Base-by-base conservation (phyloP, 2,113 vertebrate genomes). In the Naja naja region DNA sequence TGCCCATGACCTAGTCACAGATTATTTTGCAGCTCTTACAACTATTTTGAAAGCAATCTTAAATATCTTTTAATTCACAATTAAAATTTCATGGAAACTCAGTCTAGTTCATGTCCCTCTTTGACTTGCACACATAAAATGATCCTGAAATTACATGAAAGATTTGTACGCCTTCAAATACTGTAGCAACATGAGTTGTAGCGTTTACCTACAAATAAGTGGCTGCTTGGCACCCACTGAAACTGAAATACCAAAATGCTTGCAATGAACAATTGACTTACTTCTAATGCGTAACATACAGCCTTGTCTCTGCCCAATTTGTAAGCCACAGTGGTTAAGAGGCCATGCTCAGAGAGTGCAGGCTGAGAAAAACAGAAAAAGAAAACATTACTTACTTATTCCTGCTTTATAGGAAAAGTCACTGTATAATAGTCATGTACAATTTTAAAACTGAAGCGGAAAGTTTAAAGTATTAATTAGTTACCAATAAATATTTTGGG, bases 251-350 rank as follows among this genome's bases (percentile, higher is more conserved):
- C 34, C 34, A 81, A 81, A 43, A 81, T 43, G 3, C 74, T 7
- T 81, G 18, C 34, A 39, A 22, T 81, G 56, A 87, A 91, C 14
- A 90, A 34, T 90, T 34, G 87, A 96, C 96, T 95, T 96, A 97
- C 99, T 98, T 99, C 99, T n/a, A 99, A 95, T 0, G 99, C 99
- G 22, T 99, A 99, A 95, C 91, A 98, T 69, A 95, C 98, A 1
- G 99, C 98, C 90, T 98, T 96, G 30, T 99, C 93, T 96, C 94
- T 98, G 88, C 99, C 99, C 95, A 99, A 94, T 95, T 99, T 98
- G 97, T 99, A 99, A 88, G 98, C 99, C 6, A 99, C 96, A 0
- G 99, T 99, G 89, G 99, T 99, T 93, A 99, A 95, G 93, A 99
- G 99, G 87, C 99, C 99, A 34, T 99, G 98, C 3, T 99, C 98